A percentile compares a stretch with the other conserved stretches of the same genome.
These are phyloP conservation scores for Rhinolophus ferrumequinum DNA, from an alignment of 2,113 vertebrate genomes.

Conservation along the genomic window DNA sequence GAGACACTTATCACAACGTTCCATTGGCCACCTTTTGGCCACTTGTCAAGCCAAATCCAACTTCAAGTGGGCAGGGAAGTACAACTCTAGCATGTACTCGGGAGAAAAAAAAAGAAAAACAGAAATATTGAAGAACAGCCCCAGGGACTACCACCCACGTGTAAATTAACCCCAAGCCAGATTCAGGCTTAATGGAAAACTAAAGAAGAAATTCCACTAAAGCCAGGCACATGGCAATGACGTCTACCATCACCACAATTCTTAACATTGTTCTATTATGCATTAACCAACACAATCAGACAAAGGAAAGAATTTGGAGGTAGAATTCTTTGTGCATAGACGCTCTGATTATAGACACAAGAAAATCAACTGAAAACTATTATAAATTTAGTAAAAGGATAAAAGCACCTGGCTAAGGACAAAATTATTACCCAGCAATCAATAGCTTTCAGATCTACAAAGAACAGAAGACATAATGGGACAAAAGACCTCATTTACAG, in stretches of 20 bases:
- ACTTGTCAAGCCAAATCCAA: neutral
- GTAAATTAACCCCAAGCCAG: neutral
- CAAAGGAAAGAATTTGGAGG: too few species aligned
- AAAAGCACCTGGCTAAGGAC: too few species aligned
- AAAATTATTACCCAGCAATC: neutral
- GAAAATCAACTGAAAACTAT: too few species aligned
- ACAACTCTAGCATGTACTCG: neutral
- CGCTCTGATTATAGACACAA: too few species aligned
- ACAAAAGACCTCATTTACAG: neutral
- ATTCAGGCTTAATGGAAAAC: neutral
- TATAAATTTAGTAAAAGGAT: too few species aligned
- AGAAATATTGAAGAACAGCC: neutral
- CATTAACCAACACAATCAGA: neutral
- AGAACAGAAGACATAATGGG: neutral
- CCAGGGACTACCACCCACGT: neutral
- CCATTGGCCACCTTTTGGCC: neutral
- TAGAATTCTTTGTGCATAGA: too few species aligned
- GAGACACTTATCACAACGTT: neutral
- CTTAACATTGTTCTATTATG: neutral
- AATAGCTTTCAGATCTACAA: neutral
- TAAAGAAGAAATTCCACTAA: neutral
- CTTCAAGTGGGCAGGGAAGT: too few species aligned
- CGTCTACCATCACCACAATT: neutral
- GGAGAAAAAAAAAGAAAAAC: neutral
- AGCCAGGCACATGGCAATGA: neutral